Evolutionary conservation across 2,113 vertebrate species (phyloP), one percentile per base, ranked within the genome.

Genomic region (Myxocyprinus asiaticus): DNA sequence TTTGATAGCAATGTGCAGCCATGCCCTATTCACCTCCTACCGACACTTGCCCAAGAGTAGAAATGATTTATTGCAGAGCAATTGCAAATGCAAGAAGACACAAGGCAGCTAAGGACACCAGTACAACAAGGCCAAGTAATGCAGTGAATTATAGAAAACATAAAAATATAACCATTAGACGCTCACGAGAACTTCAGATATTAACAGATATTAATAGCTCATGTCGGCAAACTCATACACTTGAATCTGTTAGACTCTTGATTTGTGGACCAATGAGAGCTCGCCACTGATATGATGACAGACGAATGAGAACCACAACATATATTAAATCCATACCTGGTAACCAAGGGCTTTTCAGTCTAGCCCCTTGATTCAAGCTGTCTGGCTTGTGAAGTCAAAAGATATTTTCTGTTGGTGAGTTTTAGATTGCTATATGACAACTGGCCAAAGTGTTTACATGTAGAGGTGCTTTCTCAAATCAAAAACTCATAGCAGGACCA

Each of bases 401-500:
- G 76, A 33, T 4, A 12, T 42, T 53, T 70, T 78, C 68, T 61
- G n/a, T 15, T 68, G 9, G 11, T 5, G 6, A 55, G 45, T 71
- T 59, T 50, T 79, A 22, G 58, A 67, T 79, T 71, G 77, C 67
- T 79, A 79, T 69, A 69, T 44, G 70, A 78, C 68, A 76, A 61
- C 43, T 48, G 62, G 9, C 65, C 11, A 9, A 59, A 72, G 59
- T 56, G 64, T 56, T 65, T 62, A 53, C 63, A 74, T 51, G 70
- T 50, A 58, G 44, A 80, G 45, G n/a, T 33, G 22, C 66, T 67
- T 22, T 76, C 74, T 83, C 44, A 47, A 63, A 70, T 83, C 67
- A 72, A 83, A 83, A 64, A 55, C 78, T 71, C 82, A 61, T 77
- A 61, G 82, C 73, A 53, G 77, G 82, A 71, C 58, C 22, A 7